Evolutionary conservation across 2,888 invertebrate genomes (phyloP).

Genomic region (Agelastica alni): DNA sequence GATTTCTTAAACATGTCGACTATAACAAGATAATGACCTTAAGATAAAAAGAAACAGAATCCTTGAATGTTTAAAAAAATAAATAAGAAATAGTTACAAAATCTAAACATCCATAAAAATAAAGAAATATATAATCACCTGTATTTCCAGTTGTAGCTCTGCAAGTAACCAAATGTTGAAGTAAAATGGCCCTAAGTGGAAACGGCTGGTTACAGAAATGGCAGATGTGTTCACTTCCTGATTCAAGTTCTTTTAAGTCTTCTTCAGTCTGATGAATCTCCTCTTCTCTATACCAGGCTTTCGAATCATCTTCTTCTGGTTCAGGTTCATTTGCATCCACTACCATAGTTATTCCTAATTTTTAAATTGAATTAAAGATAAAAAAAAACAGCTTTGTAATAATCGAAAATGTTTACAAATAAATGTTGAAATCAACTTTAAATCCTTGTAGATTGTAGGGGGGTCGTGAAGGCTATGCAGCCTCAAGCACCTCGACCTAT

Average conservation of each 20-base stretch:
- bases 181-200: conserved; percentile 50
- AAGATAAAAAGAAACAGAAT: too few species aligned
- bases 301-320: conserved; percentile 50
- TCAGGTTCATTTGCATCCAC: conserved; percentile 62
- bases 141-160: conserved; percentile 46
- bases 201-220: conserved; percentile 56
- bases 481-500: too few species aligned
- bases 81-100: too few species aligned
- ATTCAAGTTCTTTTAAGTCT: conserved; percentile 56
- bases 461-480: too few species aligned
- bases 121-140: conserved; percentile 36
- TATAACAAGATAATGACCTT: too few species aligned
- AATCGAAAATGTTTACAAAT: neutral
- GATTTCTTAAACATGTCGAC: too few species aligned
- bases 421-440: neutral
- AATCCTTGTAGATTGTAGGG: too few species aligned
- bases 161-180: conserved; percentile 55
- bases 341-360: conserved; percentile 73
- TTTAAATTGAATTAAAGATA: too few species aligned
- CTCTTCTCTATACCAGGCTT: conserved; percentile 56
- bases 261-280: conserved; percentile 57
- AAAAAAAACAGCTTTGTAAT: neutral
- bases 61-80: too few species aligned
- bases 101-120: too few species aligned
- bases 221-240: conserved; percentile 53